Evolutionary conservation across 2,888 invertebrate genomes (phyloP).

Genomic region (Stomorhina lunata): DNA sequence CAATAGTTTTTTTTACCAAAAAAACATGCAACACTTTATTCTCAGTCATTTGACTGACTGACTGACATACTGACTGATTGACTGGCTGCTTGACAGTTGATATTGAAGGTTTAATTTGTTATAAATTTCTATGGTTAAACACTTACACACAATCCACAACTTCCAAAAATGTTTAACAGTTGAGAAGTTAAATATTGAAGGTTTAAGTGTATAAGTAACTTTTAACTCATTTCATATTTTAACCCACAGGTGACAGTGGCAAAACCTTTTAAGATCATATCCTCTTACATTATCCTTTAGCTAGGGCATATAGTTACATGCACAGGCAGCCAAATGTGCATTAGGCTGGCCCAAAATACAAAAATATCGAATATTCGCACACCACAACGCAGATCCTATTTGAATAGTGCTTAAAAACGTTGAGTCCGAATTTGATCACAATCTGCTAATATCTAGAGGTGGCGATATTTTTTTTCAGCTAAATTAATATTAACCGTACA

Average conservation of each 20-base stretch:
- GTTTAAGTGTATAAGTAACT: no score
- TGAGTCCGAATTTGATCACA: no score
- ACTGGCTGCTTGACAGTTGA: not conserved
- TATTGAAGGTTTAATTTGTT: constrained; percentile 17
- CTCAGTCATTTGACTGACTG: not conserved
- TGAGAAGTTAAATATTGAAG: constrained; percentile 20
- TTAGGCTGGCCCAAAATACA: no score
- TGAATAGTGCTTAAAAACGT: no score
- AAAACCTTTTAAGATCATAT: constrained; percentile 18
- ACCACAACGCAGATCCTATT: no score
- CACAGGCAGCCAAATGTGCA: no score
- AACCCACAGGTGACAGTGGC: not conserved
- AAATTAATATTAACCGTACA: no score
- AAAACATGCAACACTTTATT: not conserved
- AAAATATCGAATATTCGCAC: no score
- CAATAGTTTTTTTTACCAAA: not conserved
- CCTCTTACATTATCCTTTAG: not conserved
- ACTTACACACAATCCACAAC: not conserved
- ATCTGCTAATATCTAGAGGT: no score
- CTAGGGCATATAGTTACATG: not conserved
- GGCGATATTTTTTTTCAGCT: no score
- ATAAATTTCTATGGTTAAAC: not conserved
- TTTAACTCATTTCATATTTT: not conserved
- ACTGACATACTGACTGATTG: not conserved
- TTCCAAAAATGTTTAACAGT: constrained; percentile 11